phyloP scores from a whole-genome alignment of 1,140 invertebrate species.

The Chlorops oryzae region DNA sequence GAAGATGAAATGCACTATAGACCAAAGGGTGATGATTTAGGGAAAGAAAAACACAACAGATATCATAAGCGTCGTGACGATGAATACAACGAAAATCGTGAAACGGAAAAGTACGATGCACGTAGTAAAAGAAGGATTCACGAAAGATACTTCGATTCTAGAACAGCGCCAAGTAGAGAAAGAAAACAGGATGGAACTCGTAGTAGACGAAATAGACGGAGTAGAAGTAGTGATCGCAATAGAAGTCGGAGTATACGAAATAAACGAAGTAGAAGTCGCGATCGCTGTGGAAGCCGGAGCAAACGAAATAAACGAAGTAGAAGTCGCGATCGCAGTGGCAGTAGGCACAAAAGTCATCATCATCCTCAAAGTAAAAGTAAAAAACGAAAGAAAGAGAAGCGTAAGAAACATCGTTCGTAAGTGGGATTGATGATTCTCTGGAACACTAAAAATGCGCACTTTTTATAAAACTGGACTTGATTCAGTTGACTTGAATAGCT shows the following conservation, averaged over 20 bases:
- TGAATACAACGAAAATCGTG: background rate
- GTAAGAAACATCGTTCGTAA: too few relatives aligned
- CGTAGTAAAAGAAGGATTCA: background rate
- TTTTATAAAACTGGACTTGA: background rate
- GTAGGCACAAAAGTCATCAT: background rate
- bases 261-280: slow-evolving; percentile 3
- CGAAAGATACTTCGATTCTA: background rate
- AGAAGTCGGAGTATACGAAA: background rate
- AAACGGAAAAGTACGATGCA: background rate
- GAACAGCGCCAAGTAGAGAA: background rate
- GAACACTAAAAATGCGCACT: too few relatives aligned
- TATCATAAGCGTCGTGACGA: background rate
- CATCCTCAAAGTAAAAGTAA: background rate
- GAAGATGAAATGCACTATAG: too few relatives aligned
- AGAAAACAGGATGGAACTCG: background rate
- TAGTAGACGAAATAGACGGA: background rate
- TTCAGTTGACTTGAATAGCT: slow-evolving; percentile 2
- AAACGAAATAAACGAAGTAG: background rate
- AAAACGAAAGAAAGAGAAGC: background rate
- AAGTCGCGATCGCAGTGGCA: background rate
- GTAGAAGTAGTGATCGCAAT: background rate
- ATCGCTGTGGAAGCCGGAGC: slow-evolving; percentile 1
- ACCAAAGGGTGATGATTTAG: slow-evolving; percentile 5
- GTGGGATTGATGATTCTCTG: too few relatives aligned
- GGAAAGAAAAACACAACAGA: background rate